Conservation (phyloP, 1,140 invertebrate genomes). For the Sinonovacula constricta region DNA sequence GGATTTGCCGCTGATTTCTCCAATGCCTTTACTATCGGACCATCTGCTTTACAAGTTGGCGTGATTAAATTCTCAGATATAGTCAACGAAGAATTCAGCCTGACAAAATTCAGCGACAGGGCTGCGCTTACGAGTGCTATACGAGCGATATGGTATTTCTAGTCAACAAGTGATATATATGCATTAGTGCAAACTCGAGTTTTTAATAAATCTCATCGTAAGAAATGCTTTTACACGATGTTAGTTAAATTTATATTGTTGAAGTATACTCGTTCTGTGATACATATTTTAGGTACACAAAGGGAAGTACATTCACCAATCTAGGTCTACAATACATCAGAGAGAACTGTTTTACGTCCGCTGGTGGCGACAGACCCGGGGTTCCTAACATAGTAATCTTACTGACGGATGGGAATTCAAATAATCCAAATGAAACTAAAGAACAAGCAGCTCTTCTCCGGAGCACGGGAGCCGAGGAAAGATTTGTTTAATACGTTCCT, state of each 20-base stretch:
- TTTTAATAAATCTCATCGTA: too few species aligned
- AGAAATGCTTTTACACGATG: too few species aligned
- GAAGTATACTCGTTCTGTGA: neutral
- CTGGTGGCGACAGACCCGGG: too few species aligned
- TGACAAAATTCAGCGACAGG: neutral
- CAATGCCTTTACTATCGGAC: neutral
- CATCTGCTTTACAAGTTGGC: neutral
- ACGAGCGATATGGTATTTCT: too few species aligned
- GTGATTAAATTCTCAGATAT: neutral
- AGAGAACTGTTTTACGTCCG: constrained; percentile 41
- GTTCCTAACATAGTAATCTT: too few species aligned
- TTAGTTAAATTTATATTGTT: neutral
- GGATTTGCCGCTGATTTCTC: neutral
- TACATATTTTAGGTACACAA: constrained; percentile 34
- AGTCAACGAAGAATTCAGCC: neutral
- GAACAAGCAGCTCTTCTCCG: constrained; percentile 51
- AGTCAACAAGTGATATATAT: too few species aligned
- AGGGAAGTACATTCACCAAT: constrained; percentile 47
- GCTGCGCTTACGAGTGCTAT: neutral
- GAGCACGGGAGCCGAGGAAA: constrained; percentile 16
- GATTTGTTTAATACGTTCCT: too few species aligned
- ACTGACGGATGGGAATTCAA: too few species aligned
- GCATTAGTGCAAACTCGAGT: too few species aligned
- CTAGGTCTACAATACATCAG: constrained; percentile 45
- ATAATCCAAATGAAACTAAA: too few species aligned